phyloP scores from a whole-genome alignment of 2,888 invertebrate species.

The Dione juno region DNA sequence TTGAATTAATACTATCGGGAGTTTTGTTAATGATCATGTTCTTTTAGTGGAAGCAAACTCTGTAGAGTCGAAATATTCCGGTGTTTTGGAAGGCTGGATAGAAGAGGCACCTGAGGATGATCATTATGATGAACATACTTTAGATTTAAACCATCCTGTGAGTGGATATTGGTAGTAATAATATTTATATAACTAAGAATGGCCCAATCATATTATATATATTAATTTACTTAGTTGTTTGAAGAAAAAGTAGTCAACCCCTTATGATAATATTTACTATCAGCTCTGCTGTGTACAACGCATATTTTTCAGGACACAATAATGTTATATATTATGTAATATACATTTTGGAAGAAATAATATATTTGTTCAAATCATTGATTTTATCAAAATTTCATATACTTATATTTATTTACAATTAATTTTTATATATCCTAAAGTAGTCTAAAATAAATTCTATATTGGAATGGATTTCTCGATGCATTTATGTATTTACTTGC shows the following conservation, averaged over 20 bases:
- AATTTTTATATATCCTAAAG: too few species aligned
- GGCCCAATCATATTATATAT: not conserved
- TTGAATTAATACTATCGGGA: not conserved
- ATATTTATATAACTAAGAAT: not conserved
- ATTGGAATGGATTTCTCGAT: not conserved
- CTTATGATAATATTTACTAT: not conserved
- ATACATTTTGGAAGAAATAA: not conserved
- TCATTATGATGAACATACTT: constrained; percentile 80
- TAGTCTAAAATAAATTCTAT: too few species aligned
- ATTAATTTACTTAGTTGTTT: not conserved
- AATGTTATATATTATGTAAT: not conserved
- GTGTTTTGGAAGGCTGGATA: constrained; percentile 91
- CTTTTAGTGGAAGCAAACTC: constrained; percentile 75
- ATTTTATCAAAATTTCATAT: not conserved
- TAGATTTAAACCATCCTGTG: constrained; percentile 79
- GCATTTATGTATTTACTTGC: not conserved
- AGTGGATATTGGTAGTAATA: constrained; percentile 49
- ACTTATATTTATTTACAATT: not conserved
- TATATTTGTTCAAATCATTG: not conserved
- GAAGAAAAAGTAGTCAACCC: not conserved
- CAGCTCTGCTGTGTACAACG: not conserved
- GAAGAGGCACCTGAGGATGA: constrained; percentile 84
- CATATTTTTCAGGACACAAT: not conserved
- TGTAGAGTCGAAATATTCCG: constrained; percentile 88
- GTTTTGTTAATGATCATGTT: not conserved